These are phyloP conservation scores for Heterodera schachtii DNA, from an alignment of 1,140 invertebrate genomes.

Conservation along the genomic window DNA sequence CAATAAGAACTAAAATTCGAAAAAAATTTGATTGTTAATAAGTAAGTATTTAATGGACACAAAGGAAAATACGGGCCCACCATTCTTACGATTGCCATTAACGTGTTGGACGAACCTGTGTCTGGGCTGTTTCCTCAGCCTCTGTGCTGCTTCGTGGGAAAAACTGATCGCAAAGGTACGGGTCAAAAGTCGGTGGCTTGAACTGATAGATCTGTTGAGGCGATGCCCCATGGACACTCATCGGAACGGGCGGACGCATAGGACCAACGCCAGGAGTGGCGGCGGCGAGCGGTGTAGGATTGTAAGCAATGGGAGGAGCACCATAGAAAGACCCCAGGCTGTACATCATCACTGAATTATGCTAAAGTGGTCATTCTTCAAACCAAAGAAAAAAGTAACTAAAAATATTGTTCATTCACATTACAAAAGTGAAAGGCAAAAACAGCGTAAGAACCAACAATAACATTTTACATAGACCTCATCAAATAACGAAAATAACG, in stretches of 20 bases:
- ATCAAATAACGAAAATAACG: not conserved
- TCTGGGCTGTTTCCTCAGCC: constrained; percentile 43
- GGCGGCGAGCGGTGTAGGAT: constrained; percentile 14
- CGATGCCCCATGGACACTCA: not conserved
- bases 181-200: constrained; percentile 52
- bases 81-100: not conserved
- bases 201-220: constrained; percentile 25
- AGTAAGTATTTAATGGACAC: not conserved
- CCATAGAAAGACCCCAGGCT: constrained; percentile 12
- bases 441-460: not conserved
- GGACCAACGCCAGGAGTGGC: constrained; percentile 13
- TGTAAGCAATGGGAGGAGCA: constrained; percentile 19
- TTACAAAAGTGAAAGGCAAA: not conserved
- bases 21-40: constrained; percentile 10
- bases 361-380: not conserved
- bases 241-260: constrained; percentile 11
- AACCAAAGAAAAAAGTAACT: not conserved
- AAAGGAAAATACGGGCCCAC: constrained; percentile 20
- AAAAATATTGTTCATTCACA: too few species aligned
- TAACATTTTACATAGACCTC: not conserved
- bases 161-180: constrained; percentile 41
- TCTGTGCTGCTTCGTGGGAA: constrained; percentile 43
- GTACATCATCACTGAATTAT: not conserved
- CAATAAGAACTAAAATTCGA: constrained; percentile 35
- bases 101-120: constrained; percentile 24